Conservation (phyloP, 2,113 vertebrate species). For the Corynorhinus townsendii region DNA sequence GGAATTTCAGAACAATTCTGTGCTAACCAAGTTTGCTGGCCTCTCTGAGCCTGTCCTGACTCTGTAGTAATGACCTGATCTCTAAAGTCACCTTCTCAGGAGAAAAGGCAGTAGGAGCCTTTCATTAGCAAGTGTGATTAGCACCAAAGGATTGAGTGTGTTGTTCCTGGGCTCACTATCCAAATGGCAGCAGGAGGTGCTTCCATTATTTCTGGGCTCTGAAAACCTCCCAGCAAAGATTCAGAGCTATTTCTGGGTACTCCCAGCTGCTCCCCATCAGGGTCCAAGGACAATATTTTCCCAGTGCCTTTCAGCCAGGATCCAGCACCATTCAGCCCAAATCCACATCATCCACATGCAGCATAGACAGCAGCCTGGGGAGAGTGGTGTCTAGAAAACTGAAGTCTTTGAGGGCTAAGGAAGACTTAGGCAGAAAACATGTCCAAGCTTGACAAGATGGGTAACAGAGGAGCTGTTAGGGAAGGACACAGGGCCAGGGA, state of each 20-base stretch:
- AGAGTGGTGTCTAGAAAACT: neutral
- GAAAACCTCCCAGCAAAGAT: neutral
- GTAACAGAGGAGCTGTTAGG: neutral
- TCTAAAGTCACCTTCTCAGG: neutral
- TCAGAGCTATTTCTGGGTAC: neutral
- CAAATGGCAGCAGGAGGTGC: neutral
- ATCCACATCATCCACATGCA: neutral
- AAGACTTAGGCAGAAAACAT: neutral
- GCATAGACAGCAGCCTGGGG: too few species aligned
- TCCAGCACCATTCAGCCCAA: neutral
- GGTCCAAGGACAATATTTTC: neutral
- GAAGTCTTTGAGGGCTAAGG: neutral
- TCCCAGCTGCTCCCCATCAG: neutral
- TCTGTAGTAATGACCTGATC: neutral
- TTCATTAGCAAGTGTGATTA: neutral
- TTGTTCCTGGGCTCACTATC: neutral
- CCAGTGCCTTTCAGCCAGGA: neutral
- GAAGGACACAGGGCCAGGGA: neutral
- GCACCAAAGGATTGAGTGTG: neutral
- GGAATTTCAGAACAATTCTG: neutral
- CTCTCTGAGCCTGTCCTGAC: neutral
- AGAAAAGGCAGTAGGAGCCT: neutral
- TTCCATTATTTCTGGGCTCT: neutral
- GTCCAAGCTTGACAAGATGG: neutral
- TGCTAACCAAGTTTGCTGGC: neutral